These are phyloP conservation scores for Girardinus metallicus DNA, from an alignment of 2,797 vertebrate species.

Conservation along the genomic window DNA sequence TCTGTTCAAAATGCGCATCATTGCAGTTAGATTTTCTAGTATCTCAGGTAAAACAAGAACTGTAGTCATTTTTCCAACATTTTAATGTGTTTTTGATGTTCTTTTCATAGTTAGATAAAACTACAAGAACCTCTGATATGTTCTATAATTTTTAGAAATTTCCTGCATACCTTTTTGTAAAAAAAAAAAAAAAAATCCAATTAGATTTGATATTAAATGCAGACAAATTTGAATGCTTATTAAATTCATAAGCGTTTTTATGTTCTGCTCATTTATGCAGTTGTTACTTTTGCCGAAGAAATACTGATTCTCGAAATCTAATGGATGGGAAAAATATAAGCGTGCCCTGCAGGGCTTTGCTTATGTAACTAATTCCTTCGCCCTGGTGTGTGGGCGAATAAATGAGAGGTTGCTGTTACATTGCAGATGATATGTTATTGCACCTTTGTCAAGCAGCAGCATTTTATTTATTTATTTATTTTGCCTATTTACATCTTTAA, in stretches of 20 bases:
- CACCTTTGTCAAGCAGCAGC: not conserved
- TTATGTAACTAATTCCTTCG: conserved; percentile 47
- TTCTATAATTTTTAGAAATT: not conserved
- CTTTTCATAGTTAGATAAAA: not conserved
- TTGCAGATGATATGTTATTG: conserved; percentile 36
- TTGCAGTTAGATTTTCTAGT: not conserved
- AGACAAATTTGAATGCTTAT: not conserved
- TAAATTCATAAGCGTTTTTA: not conserved
- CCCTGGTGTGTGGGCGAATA: conserved; percentile 35
- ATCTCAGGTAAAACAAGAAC: not conserved
- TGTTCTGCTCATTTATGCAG: not conserved
- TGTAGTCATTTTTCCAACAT: not conserved
- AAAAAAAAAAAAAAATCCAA: not conserved
- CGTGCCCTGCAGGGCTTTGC: not conserved
- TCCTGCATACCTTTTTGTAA: not conserved
- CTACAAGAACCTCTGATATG: not conserved
- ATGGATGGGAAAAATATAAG: not conserved
- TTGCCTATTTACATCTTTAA: conserved; percentile 26
- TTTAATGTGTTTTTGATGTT: not conserved
- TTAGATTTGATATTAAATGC: not conserved
- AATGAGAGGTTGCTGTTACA: conserved; percentile 34
- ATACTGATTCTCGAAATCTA: not conserved
- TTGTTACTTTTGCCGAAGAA: not conserved
- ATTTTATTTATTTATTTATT: conserved; percentile 1
- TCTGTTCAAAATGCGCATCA: not conserved